Conservation (phyloP, 2,888 invertebrate genomes). For the Drosophila engyochracea region DNA sequence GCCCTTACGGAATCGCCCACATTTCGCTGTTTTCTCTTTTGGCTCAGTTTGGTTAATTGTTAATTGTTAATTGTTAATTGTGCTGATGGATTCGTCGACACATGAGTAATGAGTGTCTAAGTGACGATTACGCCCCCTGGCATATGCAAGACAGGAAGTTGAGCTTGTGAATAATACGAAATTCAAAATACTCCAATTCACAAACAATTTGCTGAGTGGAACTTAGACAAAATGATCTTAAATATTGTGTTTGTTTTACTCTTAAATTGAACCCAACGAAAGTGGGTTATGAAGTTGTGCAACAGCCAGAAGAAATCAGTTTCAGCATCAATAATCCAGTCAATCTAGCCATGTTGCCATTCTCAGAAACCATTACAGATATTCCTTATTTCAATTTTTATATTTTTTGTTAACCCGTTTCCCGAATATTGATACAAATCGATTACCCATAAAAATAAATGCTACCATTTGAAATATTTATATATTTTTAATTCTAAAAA, state of each 20-base stretch:
- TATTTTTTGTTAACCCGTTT: no score
- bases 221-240: neutral
- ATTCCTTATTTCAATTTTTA: no score
- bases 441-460: no score
- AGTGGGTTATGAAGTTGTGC: neutral
- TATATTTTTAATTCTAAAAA: neutral
- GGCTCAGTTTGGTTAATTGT: constrained; percentile 17
- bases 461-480: no score
- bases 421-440: no score
- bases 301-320: neutral
- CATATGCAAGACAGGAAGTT: constrained; percentile 4
- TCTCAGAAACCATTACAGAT: no score
- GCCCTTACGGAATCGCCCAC: constrained; percentile 25
- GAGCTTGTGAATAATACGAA: neutral
- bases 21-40: constrained; percentile 10
- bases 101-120: constrained; percentile 74
- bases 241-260: neutral
- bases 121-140: constrained; percentile 58
- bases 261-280: neutral
- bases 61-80: constrained; percentile 23
- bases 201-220: neutral
- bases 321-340: neutral
- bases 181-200: neutral
- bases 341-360: no score
- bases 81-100: constrained; percentile 68